Evolutionary conservation across 64 coral and sea anemone genomes (phyloP), one percentile per base, ranked within the genome.

Genomic region (Porites australiensis): DNA sequence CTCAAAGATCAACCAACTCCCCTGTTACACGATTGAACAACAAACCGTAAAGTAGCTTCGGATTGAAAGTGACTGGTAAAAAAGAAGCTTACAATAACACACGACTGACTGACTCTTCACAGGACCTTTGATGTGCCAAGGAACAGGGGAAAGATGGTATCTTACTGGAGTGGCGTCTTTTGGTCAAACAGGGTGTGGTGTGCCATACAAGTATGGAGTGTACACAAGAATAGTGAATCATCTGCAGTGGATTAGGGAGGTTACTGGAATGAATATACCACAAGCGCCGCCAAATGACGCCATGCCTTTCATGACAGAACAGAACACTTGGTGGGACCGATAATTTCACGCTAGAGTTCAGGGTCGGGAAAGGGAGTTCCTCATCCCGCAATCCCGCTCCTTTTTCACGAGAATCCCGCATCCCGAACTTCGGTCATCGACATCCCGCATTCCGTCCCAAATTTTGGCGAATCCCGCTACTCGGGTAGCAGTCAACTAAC

Each of bases 91-190:
- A 37, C 27, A 37, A 37, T 37, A 37, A 37, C 27, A 37, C 27
- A 57, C 54, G 54, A 57, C 45, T 74, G 27, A 37, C n/a, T 13
- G 14, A 63, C 16, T n/a, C 23, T 62, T 82, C 77, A 4, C 57
- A 95, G 94, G 94, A 4, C 94, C 94, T 46, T 61, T 95, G 82
- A 87, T 95, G 88, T 95, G 94, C 67, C 57, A 95, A 61, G 88
- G 83, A 45, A 55, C 74, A 4, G 75, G 58, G 45, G 73, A 49
- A 50, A 95, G 86, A 55, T 95, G 94, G 94, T 95, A 59, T 45
- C 50, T 95, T 10, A 83, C 89, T 11, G 94, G 94, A 6, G 72
- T 95, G 23, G 74, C 94, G 4, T 95, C 94, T 0, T 95, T 95
- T 88, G 94, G 94, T 58, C 94, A 95, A 66, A 70, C 86, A 2